Evolutionary conservation across 2,888 invertebrate genomes (phyloP), one percentile per base, ranked within the genome.

Genomic region (Pilophorus perplexus): DNA sequence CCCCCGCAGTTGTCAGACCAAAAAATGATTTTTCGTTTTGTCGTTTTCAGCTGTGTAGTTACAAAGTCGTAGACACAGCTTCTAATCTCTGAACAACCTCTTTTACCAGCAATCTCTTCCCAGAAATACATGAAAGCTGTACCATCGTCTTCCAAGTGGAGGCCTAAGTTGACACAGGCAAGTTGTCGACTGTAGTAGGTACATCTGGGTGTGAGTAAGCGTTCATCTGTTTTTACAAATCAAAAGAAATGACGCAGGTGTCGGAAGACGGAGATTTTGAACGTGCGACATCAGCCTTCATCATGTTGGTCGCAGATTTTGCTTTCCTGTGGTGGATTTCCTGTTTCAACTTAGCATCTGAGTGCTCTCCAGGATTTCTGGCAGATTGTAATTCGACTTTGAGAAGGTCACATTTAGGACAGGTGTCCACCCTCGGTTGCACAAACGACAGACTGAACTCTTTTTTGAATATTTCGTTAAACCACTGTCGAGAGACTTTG

Each of bases 31-130:
- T n/a, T 59, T 59, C 16, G 38, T 40, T 68, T 66, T 74, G 70
- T 75, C 76, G 46, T 75, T 67, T 46, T 78, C 70, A 70, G 78
- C 77, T 38, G 77, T 74, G 3, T 5, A 16, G 44, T 44, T 4
- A 44, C 18, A 6, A 6, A 44, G 44, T 44, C 44, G 12, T 6
- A 44, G 20, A 44, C 18, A 22, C 16, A 44, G 12, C 20, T 20
- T 2, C 6, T 3, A 16, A 44, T 44, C 22, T 44, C 44, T 6
- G 18, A 20, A 12, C 44, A 44, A 4, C 44, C 44, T 22, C 44
- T 44, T 44, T 16, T 5, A 22, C 44, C 44, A 8, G 18, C 12
- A 6, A 22, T 44, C 12, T 44, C 16, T 8, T 44, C 44, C 44
- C 44, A 44, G 6, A 44, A 4, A 16, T 44, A 44, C 6, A 44